Percentiles rank a stretch among this genome's conserved stretches.
phyloP scores from a whole-genome alignment of 2,888 invertebrate species.

The Macroteleia sp. region DNA sequence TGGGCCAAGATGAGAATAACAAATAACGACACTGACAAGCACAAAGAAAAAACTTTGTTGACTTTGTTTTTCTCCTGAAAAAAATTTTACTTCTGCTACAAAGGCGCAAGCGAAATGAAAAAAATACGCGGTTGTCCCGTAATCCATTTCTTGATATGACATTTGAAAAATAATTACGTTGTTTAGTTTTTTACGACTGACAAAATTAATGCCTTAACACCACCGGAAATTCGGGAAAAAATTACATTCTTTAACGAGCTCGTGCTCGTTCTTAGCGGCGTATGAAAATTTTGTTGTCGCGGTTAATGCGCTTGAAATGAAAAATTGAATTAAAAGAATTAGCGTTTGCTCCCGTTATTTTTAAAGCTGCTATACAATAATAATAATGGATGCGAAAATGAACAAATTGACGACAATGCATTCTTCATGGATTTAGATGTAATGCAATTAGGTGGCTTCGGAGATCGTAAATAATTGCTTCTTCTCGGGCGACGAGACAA shows the following conservation, averaged over 20 bases:
- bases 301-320: neutral
- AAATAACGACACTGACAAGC: conserved; percentile 35
- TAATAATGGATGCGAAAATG: conserved; percentile 17
- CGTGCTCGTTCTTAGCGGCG: neutral
- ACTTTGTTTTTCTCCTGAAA: conserved; percentile 5
- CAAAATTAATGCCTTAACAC: too few relatives aligned
- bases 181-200: too few relatives aligned
- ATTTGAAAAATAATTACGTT: too few relatives aligned
- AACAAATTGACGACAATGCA: conserved; percentile 28
- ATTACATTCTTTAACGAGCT: too few relatives aligned
- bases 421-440: conserved; percentile 36
- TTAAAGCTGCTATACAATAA: conserved; percentile 18
- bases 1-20: conserved; percentile 39
- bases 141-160: conserved; percentile 31
- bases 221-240: too few relatives aligned
- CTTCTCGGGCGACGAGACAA: conserved; percentile 23
- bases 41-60: conserved; percentile 18
- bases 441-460: conserved; percentile 37
- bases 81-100: conserved; percentile 2
- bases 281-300: neutral
- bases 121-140: neutral
- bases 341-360: conserved; percentile 23
- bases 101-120: conserved; percentile 16
- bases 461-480: conserved; percentile 47
- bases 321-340: conserved; percentile 10